Evolutionary conservation across 2,113 vertebrate species (phyloP).

Genomic region (Lophochroa leadbeateri): DNA sequence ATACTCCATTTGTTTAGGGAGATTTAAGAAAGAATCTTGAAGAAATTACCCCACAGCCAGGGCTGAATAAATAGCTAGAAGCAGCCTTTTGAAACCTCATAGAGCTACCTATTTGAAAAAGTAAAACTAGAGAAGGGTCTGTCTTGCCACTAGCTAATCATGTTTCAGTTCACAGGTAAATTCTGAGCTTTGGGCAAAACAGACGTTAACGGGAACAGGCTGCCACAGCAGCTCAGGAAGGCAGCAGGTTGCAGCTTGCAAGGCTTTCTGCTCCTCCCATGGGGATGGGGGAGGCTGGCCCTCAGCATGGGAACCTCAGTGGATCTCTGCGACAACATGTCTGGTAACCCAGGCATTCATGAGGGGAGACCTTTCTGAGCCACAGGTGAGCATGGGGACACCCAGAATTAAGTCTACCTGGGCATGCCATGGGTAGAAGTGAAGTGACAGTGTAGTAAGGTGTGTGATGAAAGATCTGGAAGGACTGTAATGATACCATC

Average conservation of each 20-base stretch:
- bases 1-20: not conserved
- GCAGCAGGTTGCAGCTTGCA: not conserved
- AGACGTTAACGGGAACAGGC: not conserved
- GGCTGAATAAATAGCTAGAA: not conserved
- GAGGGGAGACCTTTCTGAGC: not conserved
- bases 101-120: not conserved
- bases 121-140: not conserved
- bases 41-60: not conserved
- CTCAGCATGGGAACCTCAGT: not conserved
- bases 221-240: not conserved
- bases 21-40: not conserved
- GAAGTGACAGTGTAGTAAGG: not conserved
- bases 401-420: not conserved
- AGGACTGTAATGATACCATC: not conserved
- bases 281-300: not conserved
- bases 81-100: not conserved
- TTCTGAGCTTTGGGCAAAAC: conserved; percentile 26
- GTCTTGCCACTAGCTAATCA: not conserved
- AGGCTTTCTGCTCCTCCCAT: not conserved
- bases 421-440: not conserved
- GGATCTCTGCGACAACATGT: not conserved
- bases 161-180: not conserved
- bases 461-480: not conserved
- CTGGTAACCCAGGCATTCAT: not conserved
- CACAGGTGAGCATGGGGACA: rapidly evolving